Base-by-base conservation (phyloP, 2,888 invertebrate species). In the Baronia brevicornis region DNA sequence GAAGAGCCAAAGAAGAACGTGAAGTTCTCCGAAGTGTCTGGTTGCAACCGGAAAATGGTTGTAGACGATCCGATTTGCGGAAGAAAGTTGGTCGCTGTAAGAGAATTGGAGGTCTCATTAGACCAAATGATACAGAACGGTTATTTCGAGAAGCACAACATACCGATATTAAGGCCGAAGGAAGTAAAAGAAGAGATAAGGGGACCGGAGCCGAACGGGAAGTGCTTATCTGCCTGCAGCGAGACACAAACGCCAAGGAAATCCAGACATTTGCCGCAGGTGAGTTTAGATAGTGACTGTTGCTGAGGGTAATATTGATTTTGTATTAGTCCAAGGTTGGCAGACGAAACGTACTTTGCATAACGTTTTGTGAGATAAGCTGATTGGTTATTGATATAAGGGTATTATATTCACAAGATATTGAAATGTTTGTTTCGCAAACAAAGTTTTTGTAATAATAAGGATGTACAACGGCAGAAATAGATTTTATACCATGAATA, bases 91-190 rank as follows among this genome's bases (percentile, higher is more conserved):
- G 80, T 84, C 0, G 82, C 84, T 1, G 84, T 85, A 0, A 54
- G 85, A 22, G 85, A 85, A 37, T 36, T 85, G 22, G 85, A 85
- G 41, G 85, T 85, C 0, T 84, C 84, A 0, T 53, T 85, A 18
- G 84, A 82, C 42, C 85, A 85, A 39, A 84, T 85, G 74, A 84
- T 82, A 42, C 80, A 84, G 35, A 84, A 84, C 29, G 84, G 82
- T 6, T 84, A 84, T 51, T 80, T 85, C 33, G 84, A 82, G 50
- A 84, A 79, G 49, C 79, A 80, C 26, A 84, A 82, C 29, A 80
- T 82, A 30, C 80, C 75, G 17, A 82, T 79, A 55, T 55, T 63
- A 23, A 54, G 58, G 43, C 69, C 73, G 15, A n/a, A n/a, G n/a
- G 49, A 68, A 41, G 60, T 53, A 36, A 51, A 49, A 33, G 70